phyloP scores from a whole-genome alignment of 2,888 invertebrate species.

The Unio pictorum region DNA sequence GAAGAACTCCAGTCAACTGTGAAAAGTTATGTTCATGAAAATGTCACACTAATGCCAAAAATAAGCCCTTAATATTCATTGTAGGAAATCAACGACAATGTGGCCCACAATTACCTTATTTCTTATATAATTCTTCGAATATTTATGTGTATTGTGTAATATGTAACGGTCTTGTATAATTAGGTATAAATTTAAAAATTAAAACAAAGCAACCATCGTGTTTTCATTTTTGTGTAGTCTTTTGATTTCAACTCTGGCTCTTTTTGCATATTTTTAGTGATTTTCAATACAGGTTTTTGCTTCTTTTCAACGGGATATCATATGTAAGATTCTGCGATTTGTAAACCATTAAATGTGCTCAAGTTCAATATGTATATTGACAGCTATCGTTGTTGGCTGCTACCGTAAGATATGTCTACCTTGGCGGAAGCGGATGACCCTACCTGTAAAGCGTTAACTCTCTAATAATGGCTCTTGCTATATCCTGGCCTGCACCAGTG shows the following conservation, averaged over 20 bases:
- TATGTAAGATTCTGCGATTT: conserved; percentile 38
- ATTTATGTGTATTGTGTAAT: conserved; percentile 23
- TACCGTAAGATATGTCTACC: conserved; percentile 53
- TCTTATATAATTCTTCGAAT: conserved; percentile 29
- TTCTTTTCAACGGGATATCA: conserved; percentile 23
- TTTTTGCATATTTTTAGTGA: conserved; percentile 31
- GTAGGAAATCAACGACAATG: conserved; percentile 29
- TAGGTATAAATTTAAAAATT: conserved; percentile 26
- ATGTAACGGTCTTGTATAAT: conserved; percentile 36
- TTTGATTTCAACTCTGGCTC: conserved; percentile 34
- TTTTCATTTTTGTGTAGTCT: conserved; percentile 34
- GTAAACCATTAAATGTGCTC: conserved; percentile 35
- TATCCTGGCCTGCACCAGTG: conserved; percentile 43
- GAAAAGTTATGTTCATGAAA: too few species aligned
- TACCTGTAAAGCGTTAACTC: conserved; percentile 21
- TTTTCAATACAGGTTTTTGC: conserved; percentile 27
- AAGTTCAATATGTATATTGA: conserved; percentile 27
- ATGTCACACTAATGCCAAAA: too few species aligned
- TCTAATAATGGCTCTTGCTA: conserved; percentile 16
- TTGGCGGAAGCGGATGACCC: conserved; percentile 38
- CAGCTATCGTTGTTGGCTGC: conserved; percentile 40
- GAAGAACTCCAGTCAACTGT: too few species aligned
- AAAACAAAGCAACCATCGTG: conserved; percentile 35
- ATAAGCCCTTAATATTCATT: conserved; percentile 1
- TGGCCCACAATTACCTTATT: conserved; percentile 24